phyloP scores from a whole-genome alignment of 1,140 invertebrate genomes.

The Elymnias hypermnestra region DNA sequence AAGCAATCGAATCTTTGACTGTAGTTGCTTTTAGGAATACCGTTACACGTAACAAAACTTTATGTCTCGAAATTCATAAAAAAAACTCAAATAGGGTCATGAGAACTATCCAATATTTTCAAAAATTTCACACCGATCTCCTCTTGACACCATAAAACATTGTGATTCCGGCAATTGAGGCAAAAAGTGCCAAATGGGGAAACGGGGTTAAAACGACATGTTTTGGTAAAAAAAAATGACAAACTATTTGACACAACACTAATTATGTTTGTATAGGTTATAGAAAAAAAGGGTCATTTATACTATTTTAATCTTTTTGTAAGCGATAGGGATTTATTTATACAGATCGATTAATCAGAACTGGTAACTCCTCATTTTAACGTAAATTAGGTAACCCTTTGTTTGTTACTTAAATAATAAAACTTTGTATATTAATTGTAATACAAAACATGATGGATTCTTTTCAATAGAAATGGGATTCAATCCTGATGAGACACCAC shows the following conservation, averaged over 20 bases:
- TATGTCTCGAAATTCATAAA: no score
- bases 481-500: no score
- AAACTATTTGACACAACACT: conserved; percentile 54
- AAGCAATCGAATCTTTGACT: no score
- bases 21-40: no score
- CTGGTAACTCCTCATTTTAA: no score
- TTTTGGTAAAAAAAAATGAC: conserved; percentile 64
- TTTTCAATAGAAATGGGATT: no score
- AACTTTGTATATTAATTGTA: background rate
- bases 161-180: conserved; percentile 42
- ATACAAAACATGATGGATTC: conserved; percentile 23
- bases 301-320: conserved; percentile 27
- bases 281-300: conserved; percentile 38
- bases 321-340: conserved; percentile 19
- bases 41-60: no score
- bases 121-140: conserved; percentile 52
- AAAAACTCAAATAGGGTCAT: conserved; percentile 43
- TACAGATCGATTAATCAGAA: no score
- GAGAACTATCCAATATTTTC: conserved; percentile 38
- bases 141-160: conserved; percentile 59
- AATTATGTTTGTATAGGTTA: conserved; percentile 67
- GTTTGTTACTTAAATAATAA: no score
- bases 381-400: no score
- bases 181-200: conserved; percentile 47
- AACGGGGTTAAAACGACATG: conserved; percentile 59